Percentiles rank a stretch among this genome's conserved stretches.
Conservation (phyloP, 2,888 invertebrate species). For the Meta bourneti region DNA sequence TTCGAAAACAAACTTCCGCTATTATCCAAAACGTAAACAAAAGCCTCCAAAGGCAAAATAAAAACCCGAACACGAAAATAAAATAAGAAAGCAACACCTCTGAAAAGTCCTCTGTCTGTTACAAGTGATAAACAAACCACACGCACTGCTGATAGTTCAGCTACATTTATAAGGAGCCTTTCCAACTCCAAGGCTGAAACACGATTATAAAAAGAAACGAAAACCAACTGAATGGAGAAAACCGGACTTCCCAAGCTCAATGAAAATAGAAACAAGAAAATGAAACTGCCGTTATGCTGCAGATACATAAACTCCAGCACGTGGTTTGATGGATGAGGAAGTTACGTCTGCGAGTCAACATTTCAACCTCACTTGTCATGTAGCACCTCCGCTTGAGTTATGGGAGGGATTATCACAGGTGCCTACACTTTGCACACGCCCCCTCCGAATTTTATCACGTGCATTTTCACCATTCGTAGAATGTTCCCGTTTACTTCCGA, state of each 20-base stretch:
- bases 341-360: neutral
- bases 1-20: neutral
- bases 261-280: constrained; percentile 36
- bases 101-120: constrained; percentile 23
- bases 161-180: constrained; percentile 49
- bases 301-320: constrained; percentile 30
- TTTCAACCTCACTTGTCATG: constrained; percentile 52
- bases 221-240: constrained; percentile 10
- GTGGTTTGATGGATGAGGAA: constrained; percentile 36
- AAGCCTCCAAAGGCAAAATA: neutral
- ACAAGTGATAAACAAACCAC: constrained; percentile 50
- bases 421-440: neutral
- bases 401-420: constrained; percentile 5
- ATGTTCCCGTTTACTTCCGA: constrained; percentile 22
- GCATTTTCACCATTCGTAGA: neutral
- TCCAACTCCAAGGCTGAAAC: constrained; percentile 60
- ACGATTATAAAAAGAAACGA: constrained; percentile 33
- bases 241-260: constrained; percentile 52
- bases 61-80: neutral
- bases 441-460: constrained; percentile 16
- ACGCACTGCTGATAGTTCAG: neutral
- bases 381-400: neutral
- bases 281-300: constrained; percentile 9
- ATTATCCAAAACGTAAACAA: neutral
- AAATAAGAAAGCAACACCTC: neutral